Evolutionary conservation across 1,140 invertebrate species (phyloP), one percentile per base, ranked within the genome.

Genomic region (Lepidostoma basale): DNA sequence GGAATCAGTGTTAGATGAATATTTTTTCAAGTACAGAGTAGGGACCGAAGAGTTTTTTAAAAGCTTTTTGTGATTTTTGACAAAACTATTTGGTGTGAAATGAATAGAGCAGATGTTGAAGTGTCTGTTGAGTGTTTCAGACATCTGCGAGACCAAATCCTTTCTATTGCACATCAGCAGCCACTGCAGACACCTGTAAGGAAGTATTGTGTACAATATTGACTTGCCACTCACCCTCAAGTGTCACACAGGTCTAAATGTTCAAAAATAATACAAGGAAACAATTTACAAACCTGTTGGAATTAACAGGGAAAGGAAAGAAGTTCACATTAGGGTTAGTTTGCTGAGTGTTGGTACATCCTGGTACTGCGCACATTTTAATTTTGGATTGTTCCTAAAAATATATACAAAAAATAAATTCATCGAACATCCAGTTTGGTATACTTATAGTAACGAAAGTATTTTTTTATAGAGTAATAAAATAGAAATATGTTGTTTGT

Each of bases 101-200:
- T 59, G 64, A 10, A 59, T 14, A 3, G 64, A 59, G 22, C 64
- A 67, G 6, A 67, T 14, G 16, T 23, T 66, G 42, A 26, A 67
- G 5, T 67, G 18, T n/a, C 33, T 60, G 14, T 67, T 67, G 6
- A 67, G 25, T 22, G 40, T 47, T 20, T 67, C 54, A 10, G 52
- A 23, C 16, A 40, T 16, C 1, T 59, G 16, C 23, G 39, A 36
- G 20, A 49, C 52, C 12, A 67, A 39, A 45, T 67, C 64, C 40
- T 47, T 67, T 47, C 64, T 59, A 23, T 67, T 47, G 23, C 64
- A 67, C 64, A 66, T 66, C 14, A 66, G 39, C 9, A 66, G 63
- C 63, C 63, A 66, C 16, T 66, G 49, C 18, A 28, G 14, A 45
- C 63, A 66, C 30, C 63, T 66, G 36, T n/a, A 44, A 62, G 3